Evolutionary conservation across 2,797 vertebrate genomes (phyloP).

Genomic region (Halcyon smyrnensis): DNA sequence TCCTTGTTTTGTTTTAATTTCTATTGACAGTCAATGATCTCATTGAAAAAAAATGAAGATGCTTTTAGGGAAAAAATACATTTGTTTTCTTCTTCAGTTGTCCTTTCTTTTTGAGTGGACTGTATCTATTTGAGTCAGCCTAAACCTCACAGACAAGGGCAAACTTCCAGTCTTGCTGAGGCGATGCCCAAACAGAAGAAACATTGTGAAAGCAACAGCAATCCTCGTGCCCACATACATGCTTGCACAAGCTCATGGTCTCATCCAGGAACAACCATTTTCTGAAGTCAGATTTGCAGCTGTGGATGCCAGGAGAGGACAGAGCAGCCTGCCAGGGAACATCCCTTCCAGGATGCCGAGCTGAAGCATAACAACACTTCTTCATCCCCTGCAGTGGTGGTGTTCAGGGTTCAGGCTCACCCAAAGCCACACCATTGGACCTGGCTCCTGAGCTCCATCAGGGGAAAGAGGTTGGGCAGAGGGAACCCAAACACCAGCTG

Average conservation of each 20-base stretch:
- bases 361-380: accelerated
- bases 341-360: neutral
- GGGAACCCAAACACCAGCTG: too few relatives aligned
- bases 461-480: neutral
- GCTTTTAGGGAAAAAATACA: neutral
- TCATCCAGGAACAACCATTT: neutral
- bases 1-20: neutral
- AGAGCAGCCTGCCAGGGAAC: neutral
- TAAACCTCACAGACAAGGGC: neutral
- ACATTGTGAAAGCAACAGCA: accelerated
- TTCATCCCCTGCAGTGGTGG: accelerated
- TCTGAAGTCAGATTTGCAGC: neutral
- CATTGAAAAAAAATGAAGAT: neutral
- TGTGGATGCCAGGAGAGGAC: neutral
- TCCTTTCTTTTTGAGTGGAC: neutral
- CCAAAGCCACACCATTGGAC: neutral
- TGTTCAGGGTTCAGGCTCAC: neutral
- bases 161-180: neutral
- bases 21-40: neutral
- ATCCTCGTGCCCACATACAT: neutral
- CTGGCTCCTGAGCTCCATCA: neutral
- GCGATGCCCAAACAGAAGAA: neutral
- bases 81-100: neutral
- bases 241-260: accelerated
- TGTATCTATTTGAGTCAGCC: neutral